A percentile compares a stretch with the other conserved stretches of the same genome.
These are phyloP conservation scores for Epinephelus awoara DNA, from an alignment of 2,797 vertebrate genomes.

Conservation along the genomic window DNA sequence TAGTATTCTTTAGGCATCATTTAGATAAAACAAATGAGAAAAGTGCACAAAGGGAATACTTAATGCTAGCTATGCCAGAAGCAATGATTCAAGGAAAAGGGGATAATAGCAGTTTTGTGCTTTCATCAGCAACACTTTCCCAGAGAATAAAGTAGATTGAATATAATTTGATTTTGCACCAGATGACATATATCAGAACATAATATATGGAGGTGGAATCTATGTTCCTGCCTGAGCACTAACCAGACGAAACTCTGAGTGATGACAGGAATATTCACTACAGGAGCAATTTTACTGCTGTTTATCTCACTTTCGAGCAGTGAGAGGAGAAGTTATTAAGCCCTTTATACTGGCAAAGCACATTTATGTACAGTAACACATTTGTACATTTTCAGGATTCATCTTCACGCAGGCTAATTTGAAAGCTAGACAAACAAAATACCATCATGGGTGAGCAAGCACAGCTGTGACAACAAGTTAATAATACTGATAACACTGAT, in stretches of 20 bases:
- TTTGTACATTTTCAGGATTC: conserved; percentile 33
- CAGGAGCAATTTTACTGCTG: conserved; percentile 32
- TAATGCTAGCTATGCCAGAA: neutral
- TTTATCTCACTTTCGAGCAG: conserved; percentile 35
- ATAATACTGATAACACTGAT: conserved; percentile 43
- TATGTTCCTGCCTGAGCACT: conserved; percentile 32
- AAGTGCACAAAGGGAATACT: neutral
- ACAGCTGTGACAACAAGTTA: conserved; percentile 53
- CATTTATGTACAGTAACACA: conserved; percentile 22
- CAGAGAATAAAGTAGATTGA: conserved; percentile 32
- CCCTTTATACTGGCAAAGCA: conserved; percentile 20
- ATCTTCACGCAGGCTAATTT: conserved; percentile 36
- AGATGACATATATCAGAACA: conserved; percentile 50
- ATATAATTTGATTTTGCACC: conserved; percentile 41
- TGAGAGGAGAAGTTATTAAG: conserved; percentile 14
- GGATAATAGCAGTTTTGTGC: neutral
- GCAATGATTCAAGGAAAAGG: neutral
- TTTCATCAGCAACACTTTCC: conserved; percentile 35
- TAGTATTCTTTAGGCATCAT: conserved; percentile 15
- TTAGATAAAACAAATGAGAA: conserved; percentile 32
- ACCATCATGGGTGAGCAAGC: conserved; percentile 57
- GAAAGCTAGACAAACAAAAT: conserved; percentile 44
- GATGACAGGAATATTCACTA: conserved; percentile 52
- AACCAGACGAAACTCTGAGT: conserved; percentile 41
- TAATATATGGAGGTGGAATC: conserved; percentile 43